phyloP scores from a whole-genome alignment of 2,797 vertebrate species.

The Manis crassicaudata region DNA sequence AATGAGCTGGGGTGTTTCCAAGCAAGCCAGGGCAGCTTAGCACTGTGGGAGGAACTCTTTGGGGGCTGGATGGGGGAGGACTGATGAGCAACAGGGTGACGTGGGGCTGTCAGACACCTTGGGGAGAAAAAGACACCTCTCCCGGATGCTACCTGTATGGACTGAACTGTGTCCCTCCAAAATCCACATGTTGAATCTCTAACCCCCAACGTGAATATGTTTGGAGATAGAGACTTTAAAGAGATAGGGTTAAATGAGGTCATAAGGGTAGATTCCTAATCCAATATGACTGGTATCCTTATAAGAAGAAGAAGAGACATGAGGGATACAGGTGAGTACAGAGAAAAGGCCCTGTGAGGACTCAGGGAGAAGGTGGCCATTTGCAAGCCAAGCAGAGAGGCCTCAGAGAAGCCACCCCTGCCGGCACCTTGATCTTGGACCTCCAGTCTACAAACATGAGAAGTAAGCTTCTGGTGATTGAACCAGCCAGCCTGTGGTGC shows the following conservation, averaged over 20 bases:
- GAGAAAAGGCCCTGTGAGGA: not conserved
- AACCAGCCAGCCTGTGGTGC: not conserved
- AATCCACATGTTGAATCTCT: not conserved
- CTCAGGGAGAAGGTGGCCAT: not conserved
- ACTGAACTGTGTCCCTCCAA: not conserved
- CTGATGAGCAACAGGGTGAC: fast-evolving
- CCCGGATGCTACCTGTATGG: not conserved
- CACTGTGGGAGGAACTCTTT: not conserved
- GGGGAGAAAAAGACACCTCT: not conserved
- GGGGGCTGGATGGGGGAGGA: not conserved
- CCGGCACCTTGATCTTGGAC: not conserved
- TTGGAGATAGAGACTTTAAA: not conserved
- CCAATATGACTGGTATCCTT: not conserved
- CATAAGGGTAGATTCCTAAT: not conserved
- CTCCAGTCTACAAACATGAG: not conserved
- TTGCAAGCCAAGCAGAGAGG: not conserved
- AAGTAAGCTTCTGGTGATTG: not conserved
- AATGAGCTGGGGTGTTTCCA: not conserved
- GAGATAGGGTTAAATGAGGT: not conserved
- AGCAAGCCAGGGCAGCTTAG: not conserved
- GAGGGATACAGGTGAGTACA: fast-evolving
- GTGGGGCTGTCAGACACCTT: not conserved
- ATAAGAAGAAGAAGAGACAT: not conserved
- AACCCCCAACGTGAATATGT: not conserved
- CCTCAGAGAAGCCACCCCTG: not conserved